Percentiles rank a stretch among this genome's conserved stretches.
These are phyloP conservation scores for Alauda arvensis DNA, from an alignment of 2,797 vertebrate genomes.

Conservation along the genomic window DNA sequence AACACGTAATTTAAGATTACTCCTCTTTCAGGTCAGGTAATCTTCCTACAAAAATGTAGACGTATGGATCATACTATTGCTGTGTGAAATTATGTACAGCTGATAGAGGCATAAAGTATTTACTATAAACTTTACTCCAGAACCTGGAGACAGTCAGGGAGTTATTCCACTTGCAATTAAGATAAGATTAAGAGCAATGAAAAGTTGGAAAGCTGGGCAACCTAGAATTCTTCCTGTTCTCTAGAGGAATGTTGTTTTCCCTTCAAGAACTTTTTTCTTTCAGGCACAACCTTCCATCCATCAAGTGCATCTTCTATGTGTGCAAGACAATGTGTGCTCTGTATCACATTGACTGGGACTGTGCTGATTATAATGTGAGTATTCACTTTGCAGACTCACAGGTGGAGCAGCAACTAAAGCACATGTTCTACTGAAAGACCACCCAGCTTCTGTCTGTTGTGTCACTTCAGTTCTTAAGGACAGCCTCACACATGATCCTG, in stretches of 20 bases:
- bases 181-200: neutral
- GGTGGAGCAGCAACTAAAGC: neutral
- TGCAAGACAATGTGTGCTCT: neutral
- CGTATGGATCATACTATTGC: neutral
- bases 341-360: neutral
- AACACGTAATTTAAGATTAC: neutral
- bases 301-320: neutral
- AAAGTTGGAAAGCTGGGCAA: neutral
- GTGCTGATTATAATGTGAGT: accelerated
- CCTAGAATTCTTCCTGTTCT: neutral
- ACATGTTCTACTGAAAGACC: neutral
- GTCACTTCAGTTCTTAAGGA: neutral
- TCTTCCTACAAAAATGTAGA: neutral
- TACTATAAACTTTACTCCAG: neutral
- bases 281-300: neutral
- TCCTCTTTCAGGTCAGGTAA: neutral
- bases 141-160: neutral
- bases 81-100: neutral
- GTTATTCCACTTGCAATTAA: neutral
- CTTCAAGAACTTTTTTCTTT: neutral
- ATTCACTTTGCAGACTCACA: neutral
- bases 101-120: neutral
- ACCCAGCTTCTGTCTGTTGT: neutral
- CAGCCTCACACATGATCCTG: neutral
- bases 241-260: neutral